Base-by-base conservation (phyloP, 2,113 vertebrate genomes). In the Rhegmatorhina hoffmannsi region DNA sequence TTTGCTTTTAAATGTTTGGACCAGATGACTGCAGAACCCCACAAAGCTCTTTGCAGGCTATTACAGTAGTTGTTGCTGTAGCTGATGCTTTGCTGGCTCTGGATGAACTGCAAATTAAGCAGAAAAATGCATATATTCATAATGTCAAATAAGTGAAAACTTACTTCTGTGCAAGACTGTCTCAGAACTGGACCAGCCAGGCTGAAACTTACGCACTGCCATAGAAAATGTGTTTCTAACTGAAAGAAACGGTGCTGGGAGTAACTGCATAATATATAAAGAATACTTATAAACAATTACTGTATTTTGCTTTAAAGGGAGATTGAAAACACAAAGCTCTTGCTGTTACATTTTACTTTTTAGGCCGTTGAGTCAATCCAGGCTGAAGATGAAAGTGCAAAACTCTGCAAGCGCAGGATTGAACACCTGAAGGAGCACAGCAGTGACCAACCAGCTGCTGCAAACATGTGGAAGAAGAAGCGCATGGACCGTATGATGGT, bases 401-500 rank as follows among this genome's bases (percentile, higher is more conserved):
- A 99, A 84, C 97, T 99, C 49, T 99, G 99, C 82, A 99, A 99
- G 89, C 98, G 99, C 26, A 98, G 99, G 93, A 99, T 99, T 10
- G 99, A 99, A 29, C 99, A 99, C 68, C 97, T 99, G 88, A 99
- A 99, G 90, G 99, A 99, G 78, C 99, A 99, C 91, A 99, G 99
- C 97, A 99, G 99, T 12, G 99, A 99, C 97, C 99, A 99, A 95
- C 98, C 98, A 0, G 98, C 99, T 3, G 99, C 99, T 0, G 99
- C 99, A 55, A 98, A 99, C 92, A 97, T 99, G 97, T 99, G 99
- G 99, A 99, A 99, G 98, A 98, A 99, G 97, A 99, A 99, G 29
- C 98, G 99, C 67, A 99, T 99, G 99, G 99, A 99, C 94, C 99
- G 99, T 34, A 99, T 99, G 99, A 99, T 99, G 99, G 99, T 99